phyloP scores from a whole-genome alignment of 2,797 vertebrate species.

The Potorous gilbertii region DNA sequence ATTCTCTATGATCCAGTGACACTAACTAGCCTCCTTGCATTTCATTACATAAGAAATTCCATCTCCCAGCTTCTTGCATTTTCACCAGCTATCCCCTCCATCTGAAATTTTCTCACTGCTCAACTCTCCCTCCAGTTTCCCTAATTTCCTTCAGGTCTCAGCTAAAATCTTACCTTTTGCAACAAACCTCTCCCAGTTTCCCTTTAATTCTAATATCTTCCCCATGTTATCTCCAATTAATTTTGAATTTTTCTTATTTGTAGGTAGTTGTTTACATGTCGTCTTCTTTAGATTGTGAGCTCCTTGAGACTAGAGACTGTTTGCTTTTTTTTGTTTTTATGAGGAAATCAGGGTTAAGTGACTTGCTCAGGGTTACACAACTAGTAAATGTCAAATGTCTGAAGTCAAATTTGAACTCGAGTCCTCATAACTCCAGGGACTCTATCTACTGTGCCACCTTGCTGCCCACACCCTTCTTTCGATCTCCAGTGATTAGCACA shows the following conservation, averaged over 20 bases:
- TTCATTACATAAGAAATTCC: background rate
- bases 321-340: no score
- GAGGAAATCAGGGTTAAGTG: no score
- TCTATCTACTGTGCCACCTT: no score
- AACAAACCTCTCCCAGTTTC: background rate
- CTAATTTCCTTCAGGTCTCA: background rate
- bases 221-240: background rate
- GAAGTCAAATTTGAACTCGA: no score
- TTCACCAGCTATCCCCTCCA: background rate
- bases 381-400: no score
- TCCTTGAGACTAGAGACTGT: background rate
- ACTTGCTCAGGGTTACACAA: no score
- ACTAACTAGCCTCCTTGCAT: background rate
- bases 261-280: background rate
- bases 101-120: background rate
- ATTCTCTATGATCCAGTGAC: background rate
- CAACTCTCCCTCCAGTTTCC: background rate
- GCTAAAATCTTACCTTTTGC: background rate
- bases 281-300: background rate
- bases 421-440: no score
- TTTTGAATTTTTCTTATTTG: background rate
- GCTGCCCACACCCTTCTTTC: background rate
- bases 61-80: background rate
- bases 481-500: background rate
- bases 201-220: background rate